phyloP scores from a whole-genome alignment of 92 coral and sea anemone genomes.

The Palythoa grandis region DNA sequence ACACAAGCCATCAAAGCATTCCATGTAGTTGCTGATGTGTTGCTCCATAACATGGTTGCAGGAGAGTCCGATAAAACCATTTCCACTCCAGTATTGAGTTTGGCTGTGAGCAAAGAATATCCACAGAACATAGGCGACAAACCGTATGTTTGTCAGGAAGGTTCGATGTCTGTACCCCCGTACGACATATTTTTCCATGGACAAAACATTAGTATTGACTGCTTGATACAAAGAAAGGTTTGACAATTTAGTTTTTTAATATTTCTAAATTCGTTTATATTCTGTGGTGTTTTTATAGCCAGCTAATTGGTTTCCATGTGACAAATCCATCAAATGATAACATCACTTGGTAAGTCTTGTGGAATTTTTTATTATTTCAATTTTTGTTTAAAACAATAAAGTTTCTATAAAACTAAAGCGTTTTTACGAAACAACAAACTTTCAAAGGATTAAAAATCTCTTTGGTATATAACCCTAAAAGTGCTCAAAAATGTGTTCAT shows the following conservation, averaged over 20 bases:
- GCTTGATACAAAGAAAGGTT: slow-evolving; percentile 32
- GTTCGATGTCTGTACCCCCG: slow-evolving; percentile 46
- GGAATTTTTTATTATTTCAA: too few species aligned
- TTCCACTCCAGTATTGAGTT: slow-evolving; percentile 27
- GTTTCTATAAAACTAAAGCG: too few species aligned
- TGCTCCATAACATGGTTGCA: slow-evolving; percentile 11
- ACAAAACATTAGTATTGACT: slow-evolving; percentile 4
- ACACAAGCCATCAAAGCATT: slow-evolving; percentile 45
- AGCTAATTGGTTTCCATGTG: too few species aligned
- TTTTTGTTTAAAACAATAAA: too few species aligned
- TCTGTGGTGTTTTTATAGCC: too few species aligned
- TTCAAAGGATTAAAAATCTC: too few species aligned
- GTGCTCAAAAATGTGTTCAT: too few species aligned
- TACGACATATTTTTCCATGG: slow-evolving; percentile 11
- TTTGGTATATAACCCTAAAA: too few species aligned
- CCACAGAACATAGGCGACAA: slow-evolving; percentile 22
- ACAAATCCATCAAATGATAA: too few species aligned
- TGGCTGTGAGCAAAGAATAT: slow-evolving; percentile 36
- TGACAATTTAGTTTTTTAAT: background rate
- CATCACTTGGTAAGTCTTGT: too few species aligned
- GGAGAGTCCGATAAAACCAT: slow-evolving; percentile 48
- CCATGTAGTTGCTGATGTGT: slow-evolving; percentile 18
- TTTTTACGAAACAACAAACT: too few species aligned
- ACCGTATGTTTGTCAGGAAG: slow-evolving; percentile 33
- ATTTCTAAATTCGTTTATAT: too few species aligned